phyloP scores from a whole-genome alignment of 23 tunicate genomes.

The Corella eumyota region DNA sequence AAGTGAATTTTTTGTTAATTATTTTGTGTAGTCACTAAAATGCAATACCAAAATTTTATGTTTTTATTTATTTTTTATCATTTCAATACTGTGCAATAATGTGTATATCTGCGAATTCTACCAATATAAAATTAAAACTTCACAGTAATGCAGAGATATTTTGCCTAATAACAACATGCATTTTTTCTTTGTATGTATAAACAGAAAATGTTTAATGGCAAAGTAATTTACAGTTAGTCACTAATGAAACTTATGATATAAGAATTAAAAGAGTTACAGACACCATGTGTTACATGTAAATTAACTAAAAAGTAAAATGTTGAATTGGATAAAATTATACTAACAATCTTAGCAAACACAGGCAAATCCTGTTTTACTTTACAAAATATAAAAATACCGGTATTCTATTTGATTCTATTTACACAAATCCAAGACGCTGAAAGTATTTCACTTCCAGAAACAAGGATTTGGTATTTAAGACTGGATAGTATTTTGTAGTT shows the following conservation, averaged over 20 bases:
- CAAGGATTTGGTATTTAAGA: too few relatives aligned
- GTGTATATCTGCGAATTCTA: too few relatives aligned
- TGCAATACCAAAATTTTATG: too few relatives aligned
- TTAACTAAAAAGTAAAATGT: background rate
- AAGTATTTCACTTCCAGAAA: background rate
- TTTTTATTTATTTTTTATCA: too few relatives aligned
- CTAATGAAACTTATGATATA: background rate
- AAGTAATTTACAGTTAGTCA: too few relatives aligned
- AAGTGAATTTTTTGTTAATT: too few relatives aligned
- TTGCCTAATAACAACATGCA: background rate
- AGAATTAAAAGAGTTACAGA: background rate
- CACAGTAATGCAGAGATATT: background rate
- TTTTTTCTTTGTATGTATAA: background rate
- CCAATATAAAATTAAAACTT: too few relatives aligned
- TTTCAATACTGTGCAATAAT: too few relatives aligned
- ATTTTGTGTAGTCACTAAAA: too few relatives aligned
- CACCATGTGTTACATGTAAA: background rate
- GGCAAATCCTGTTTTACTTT: background rate
- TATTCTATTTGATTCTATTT: background rate
- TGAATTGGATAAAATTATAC: background rate
- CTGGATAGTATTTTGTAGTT: background rate
- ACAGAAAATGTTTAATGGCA: background rate
- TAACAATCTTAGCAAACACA: background rate
- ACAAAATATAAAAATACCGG: slow-evolving; percentile 1
- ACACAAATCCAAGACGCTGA: background rate